Conservation (phyloP, 1,140 invertebrate genomes). For the Delia radicum region DNA sequence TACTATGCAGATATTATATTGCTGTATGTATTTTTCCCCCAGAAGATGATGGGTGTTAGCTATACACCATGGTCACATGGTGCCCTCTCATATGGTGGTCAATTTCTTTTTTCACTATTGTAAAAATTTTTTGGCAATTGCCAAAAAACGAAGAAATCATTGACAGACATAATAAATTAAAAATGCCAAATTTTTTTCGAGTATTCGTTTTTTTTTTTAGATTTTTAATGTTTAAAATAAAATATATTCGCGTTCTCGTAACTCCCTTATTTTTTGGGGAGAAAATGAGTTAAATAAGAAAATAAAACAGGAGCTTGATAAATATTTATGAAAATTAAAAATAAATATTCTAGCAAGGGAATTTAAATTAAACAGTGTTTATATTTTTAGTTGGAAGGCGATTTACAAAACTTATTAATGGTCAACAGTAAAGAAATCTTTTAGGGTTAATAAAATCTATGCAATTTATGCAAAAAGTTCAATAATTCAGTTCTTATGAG, state of each 20-base stretch:
- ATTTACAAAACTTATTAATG: too few species aligned
- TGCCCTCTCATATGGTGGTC: background rate
- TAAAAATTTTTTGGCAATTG: constrained; percentile 33
- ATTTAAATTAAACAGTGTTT: background rate
- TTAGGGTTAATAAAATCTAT: too few species aligned
- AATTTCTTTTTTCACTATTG: background rate
- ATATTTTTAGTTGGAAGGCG: too few species aligned
- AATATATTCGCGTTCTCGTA: background rate
- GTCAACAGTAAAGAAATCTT: too few species aligned
- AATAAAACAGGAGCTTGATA: background rate
- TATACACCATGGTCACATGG: background rate
- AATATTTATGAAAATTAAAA: background rate
- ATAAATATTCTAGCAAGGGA: background rate
- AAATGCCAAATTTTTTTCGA: constrained; percentile 29
- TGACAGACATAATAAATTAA: constrained; percentile 56
- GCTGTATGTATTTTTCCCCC: too few species aligned
- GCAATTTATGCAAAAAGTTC: too few species aligned
- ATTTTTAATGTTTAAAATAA: background rate
- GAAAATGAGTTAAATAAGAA: background rate
- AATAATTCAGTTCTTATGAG: too few species aligned
- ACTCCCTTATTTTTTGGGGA: background rate
- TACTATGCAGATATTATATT: background rate
- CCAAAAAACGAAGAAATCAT: constrained; percentile 54
- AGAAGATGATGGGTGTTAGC: background rate
- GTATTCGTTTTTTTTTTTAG: constrained; percentile 1